Evolutionary conservation across 2,113 vertebrate genomes (phyloP).

Genomic region (Glareola pratincola): DNA sequence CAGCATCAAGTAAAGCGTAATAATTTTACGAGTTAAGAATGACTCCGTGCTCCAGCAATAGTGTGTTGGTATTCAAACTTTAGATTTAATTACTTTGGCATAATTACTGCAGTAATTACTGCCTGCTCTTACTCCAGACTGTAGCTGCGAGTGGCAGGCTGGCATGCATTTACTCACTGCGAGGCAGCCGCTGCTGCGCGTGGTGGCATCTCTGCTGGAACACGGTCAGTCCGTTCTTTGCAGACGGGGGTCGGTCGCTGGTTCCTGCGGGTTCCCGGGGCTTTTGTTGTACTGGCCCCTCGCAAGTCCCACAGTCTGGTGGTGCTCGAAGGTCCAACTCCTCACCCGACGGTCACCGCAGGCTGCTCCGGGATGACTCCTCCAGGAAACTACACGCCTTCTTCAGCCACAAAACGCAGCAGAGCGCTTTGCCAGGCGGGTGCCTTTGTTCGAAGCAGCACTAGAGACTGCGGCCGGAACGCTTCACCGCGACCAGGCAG

Average conservation of each 20-base stretch:
- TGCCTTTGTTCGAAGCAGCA: neutral
- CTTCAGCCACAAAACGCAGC: neutral
- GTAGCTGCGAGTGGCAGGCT: neutral
- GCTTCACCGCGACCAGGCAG: neutral
- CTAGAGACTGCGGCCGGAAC: fast-evolving
- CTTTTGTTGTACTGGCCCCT: neutral
- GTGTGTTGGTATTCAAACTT: neutral
- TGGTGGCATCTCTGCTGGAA: neutral
- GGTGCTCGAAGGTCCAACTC: neutral
- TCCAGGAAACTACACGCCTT: neutral
- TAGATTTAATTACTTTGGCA: neutral
- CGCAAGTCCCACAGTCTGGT: fast-evolving
- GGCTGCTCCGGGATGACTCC: neutral
- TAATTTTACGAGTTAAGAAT: neutral
- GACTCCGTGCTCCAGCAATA: neutral
- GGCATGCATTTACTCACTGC: neutral
- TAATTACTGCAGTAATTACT: neutral
- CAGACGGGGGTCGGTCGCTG: fast-evolving
- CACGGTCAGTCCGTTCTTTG: neutral
- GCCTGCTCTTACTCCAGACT: neutral
- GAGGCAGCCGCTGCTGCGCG: neutral
- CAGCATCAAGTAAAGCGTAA: neutral
- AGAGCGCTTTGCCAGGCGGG: fast-evolving
- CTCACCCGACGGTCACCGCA: fast-evolving
- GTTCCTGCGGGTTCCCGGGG: neutral